phyloP scores from a whole-genome alignment of 2,888 invertebrate species.

The Hylaea fasciaria region DNA sequence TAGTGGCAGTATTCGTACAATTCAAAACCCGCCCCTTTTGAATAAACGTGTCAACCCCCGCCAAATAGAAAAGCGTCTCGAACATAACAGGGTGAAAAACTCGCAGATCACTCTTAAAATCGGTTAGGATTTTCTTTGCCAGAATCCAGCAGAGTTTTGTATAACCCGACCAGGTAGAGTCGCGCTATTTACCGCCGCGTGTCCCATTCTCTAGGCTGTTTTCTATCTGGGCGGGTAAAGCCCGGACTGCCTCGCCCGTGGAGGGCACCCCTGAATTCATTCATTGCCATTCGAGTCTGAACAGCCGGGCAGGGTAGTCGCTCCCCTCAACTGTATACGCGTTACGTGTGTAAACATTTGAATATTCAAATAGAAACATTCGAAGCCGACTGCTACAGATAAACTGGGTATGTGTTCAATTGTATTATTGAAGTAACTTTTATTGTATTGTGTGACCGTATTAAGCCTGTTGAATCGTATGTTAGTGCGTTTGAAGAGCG shows the following conservation, averaged over 20 bases:
- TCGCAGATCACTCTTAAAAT: slow-evolving; percentile 37
- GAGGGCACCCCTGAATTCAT: slow-evolving; percentile 72
- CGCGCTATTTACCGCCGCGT: slow-evolving; percentile 34
- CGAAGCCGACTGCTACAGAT: slow-evolving; percentile 4
- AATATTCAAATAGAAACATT: slow-evolving; percentile 32
- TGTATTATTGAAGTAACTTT: no score
- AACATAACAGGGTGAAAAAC: slow-evolving; percentile 20
- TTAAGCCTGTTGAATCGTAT: slow-evolving; percentile 2
- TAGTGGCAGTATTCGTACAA: slow-evolving; percentile 48
- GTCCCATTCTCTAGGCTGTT: slow-evolving; percentile 28
- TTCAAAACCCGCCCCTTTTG: slow-evolving; percentile 48
- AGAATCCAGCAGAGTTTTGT: slow-evolving; percentile 66
- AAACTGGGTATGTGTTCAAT: slow-evolving; percentile 32
- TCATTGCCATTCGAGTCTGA: slow-evolving; percentile 64
- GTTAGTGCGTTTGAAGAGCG: slow-evolving; percentile 8
- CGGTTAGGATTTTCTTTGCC: slow-evolving; percentile 37
- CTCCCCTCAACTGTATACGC: slow-evolving; percentile 39
- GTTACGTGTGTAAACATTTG: slow-evolving; percentile 49
- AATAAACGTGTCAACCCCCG: slow-evolving; percentile 49
- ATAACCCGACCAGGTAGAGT: slow-evolving; percentile 53
- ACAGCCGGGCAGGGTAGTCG: slow-evolving; percentile 56
- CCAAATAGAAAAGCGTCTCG: slow-evolving; percentile 40
- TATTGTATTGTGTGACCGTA: not conserved
- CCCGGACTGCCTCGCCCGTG: slow-evolving; percentile 71
- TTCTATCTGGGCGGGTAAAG: slow-evolving; percentile 54